Evolutionary conservation across 1,140 invertebrate species (phyloP).

Genomic region (Drosophila rufa): DNA sequence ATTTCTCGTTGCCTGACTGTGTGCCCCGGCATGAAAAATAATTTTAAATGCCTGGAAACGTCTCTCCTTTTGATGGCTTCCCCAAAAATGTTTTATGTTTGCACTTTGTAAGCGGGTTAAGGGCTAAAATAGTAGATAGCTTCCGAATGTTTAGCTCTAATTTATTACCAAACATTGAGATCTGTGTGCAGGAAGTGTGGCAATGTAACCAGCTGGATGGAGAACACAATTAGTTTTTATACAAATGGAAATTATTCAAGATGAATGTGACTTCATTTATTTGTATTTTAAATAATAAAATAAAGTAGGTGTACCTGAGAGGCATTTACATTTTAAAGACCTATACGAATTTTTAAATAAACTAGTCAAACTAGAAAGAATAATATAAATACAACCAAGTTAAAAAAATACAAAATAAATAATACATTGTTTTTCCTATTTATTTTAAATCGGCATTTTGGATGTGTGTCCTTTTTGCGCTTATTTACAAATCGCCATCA

Average conservation of each 20-base stretch:
- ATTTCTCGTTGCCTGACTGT: slow-evolving; percentile 25
- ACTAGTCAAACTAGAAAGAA: no score
- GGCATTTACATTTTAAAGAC: no score
- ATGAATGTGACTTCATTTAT: not conserved
- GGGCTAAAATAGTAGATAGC: slow-evolving; percentile 22
- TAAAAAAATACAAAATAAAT: no score
- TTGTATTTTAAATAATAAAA: no score
- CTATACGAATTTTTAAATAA: no score
- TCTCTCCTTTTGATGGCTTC: slow-evolving; percentile 40
- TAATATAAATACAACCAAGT: no score
- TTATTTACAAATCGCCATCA: not conserved
- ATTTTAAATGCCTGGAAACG: slow-evolving; percentile 47
- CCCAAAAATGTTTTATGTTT: slow-evolving; percentile 55
- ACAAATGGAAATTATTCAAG: slow-evolving; percentile 3
- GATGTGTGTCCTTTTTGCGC: not conserved
- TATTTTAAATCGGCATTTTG: not conserved
- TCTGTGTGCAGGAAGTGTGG: slow-evolving; percentile 8
- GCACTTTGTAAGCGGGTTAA: slow-evolving; percentile 35
- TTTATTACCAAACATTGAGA: slow-evolving; percentile 19
- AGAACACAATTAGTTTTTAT: slow-evolving; percentile 19
- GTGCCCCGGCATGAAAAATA: slow-evolving; percentile 21
- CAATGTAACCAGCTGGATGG: not conserved
- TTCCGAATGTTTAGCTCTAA: slow-evolving; percentile 38
- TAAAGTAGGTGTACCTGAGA: no score
- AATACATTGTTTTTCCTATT: no score